Evolutionary conservation across 2,113 vertebrate species (phyloP), one percentile per base, ranked within the genome.

Genomic region (Oreocharis arfaki): DNA sequence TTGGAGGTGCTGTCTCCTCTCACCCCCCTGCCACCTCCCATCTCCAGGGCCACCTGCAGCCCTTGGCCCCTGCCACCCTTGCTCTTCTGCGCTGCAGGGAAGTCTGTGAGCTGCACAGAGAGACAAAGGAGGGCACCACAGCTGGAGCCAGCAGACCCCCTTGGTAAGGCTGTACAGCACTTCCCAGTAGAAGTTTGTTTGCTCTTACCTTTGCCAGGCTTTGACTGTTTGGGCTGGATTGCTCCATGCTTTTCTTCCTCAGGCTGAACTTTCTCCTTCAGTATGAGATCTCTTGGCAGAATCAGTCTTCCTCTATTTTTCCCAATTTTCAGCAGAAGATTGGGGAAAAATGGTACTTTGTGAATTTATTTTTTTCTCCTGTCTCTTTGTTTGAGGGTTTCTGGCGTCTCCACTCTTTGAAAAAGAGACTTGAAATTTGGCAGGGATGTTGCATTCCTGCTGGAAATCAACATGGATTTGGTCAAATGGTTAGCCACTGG

Each of bases 351-450:
- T 9, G 50, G 46, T 47, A 61, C n/a, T 65, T 65, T 90, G 87
- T 56, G 44, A 82, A 33, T 53, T 69, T 67, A 4, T 21, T 32
- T 13, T 69, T 37, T 49, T 9, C 27, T 84, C 52, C 49, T 4
- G 5, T 73, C 52, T 84, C 73, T 91, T 92, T 95, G 57, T 90
- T 46, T 76, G 71, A 87, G 57, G 59, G 67, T 24, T 94, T 94
- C 74, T 85, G 93, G 61, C 94, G 90, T 88, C 64, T 95, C 52
- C 91, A 71, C 4, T 26, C 77, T 90, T 91, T 75, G 73, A 84
- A 89, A 96, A 94, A 75, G 60, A 93, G 87, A 68, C 41, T 82
- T 89, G 65, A 82, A 81, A 56, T 91, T 89, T 97, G 96, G 89
- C 91, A 95, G 79, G 47, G 22, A 28, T 50, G 60, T 20, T 67